Base-by-base conservation (phyloP, 2,797 vertebrate species). In the Echiichthys vipera region DNA sequence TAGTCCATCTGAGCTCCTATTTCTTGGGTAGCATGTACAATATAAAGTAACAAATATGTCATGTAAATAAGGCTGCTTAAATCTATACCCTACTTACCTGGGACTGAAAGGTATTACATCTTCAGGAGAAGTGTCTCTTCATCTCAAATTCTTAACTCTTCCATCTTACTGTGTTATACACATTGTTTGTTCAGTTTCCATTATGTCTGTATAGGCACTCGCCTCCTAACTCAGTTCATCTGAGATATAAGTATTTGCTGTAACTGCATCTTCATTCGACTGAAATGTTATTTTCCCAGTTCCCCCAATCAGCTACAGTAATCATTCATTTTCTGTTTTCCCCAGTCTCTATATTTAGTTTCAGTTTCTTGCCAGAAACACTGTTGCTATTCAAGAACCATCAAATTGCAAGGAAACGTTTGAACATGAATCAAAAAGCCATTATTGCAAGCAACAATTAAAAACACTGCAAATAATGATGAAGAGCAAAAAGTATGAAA, bases 51-150 rank as follows among this genome's bases (percentile, higher is more conserved):
- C 57, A 84, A 78, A 71, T 18, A 78, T 69, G 34, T 47, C 65
- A 77, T 57, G 49, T 73, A 81, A 84, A 74, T 62, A 47, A 67
- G 25, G 30, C 17, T 4, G 47, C 34, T 83, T 81, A 69, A 78
- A 81, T 80, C 64, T 80, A 36, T 55, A 45, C 62, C 69, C 47
- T 46, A 36, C 54, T 78, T 66, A 84, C 53, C 79, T 67, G 24
- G 2, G 15, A 32, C 64, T 71, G 45, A 65, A 46, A 68, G 56
- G 79, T 57, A 65, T 68, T 51, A 75, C 10, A 71, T 55, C 46
- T 74, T 63, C 11, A 42, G 70, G 56, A 54, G 17, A 81, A 49
- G 37, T 24, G 36, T 59, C 27, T 59, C 27, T 79, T 69, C 69
- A 75, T 67, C 51, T 71, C 12, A 47, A 56, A 45, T 36, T 37